phyloP scores from a whole-genome alignment of 2,113 vertebrate species.

The Pterophyllum scalare region DNA sequence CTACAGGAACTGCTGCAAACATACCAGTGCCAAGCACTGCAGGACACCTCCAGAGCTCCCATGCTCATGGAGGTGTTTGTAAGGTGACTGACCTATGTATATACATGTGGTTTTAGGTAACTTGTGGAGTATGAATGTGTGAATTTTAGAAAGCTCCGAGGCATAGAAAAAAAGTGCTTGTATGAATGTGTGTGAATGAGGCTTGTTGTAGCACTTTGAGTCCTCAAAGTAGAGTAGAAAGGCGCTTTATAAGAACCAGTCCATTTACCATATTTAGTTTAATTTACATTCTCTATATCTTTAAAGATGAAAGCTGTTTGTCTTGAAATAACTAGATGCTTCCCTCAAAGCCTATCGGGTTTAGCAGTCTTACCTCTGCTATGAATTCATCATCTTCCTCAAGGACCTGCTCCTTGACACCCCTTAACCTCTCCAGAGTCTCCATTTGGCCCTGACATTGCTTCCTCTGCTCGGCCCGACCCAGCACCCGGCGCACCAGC shows the following conservation, averaged over 20 bases:
- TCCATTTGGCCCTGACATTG: conserved; percentile 88
- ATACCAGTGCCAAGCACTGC: neutral
- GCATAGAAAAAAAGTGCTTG: no score
- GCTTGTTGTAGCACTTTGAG: no score
- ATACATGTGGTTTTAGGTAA: neutral
- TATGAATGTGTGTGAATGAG: no score
- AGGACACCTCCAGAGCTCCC: neutral
- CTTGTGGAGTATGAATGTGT: neutral
- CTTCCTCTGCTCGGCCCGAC: conserved; percentile 81
- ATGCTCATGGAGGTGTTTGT: neutral
- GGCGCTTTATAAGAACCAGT: no score
- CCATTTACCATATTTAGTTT: neutral
- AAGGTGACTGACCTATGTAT: neutral
- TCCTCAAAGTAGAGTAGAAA: no score
- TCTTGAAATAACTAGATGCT: neutral
- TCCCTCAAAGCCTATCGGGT: neutral
- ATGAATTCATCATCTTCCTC: conserved; percentile 85
- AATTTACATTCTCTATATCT: neutral
- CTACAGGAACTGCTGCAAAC: neutral
- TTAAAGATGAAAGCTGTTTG: neutral
- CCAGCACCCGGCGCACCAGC: conserved; percentile 85
- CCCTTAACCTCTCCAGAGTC: conserved; percentile 85
- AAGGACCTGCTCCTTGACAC: conserved; percentile 78
- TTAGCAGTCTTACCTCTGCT: conserved; percentile 78
- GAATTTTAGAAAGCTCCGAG: no score